Evolutionary conservation across 2,113 vertebrate genomes (phyloP).

Genomic region (Corydoras sp.): DNA sequence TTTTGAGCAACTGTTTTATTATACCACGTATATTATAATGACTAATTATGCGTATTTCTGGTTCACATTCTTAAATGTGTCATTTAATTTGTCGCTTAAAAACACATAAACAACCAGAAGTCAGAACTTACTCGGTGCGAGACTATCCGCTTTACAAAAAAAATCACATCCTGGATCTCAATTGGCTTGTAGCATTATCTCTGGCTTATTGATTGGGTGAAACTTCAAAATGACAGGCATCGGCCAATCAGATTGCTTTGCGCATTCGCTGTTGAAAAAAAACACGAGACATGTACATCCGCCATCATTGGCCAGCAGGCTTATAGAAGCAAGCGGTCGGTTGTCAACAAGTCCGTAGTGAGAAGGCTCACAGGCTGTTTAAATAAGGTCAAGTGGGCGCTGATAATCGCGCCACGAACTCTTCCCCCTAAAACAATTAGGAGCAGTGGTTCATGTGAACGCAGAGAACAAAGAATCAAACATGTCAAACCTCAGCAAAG

Average conservation of each 20-base stretch:
- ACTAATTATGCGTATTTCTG: no score
- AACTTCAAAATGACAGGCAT: background rate
- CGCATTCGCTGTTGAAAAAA: background rate
- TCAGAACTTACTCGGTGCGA: no score
- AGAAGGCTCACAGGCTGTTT: constrained; percentile 5
- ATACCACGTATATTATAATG: no score
- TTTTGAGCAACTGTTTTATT: no score
- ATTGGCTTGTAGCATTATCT: no score
- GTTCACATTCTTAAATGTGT: no score
- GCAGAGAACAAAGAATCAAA: constrained; percentile 59
- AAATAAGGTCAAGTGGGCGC: constrained; percentile 56
- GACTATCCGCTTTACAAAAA: no score
- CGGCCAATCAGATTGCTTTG: background rate
- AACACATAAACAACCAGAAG: no score
- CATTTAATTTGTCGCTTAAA: no score
- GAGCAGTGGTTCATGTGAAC: constrained; percentile 67
- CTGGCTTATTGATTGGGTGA: background rate
- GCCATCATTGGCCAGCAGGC: constrained; percentile 41
- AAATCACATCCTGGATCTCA: no score
- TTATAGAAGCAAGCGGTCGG: constrained; percentile 1
- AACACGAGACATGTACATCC: constrained; percentile 22
- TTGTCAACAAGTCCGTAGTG: constrained; percentile 46
- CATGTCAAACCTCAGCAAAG: constrained; percentile 97
- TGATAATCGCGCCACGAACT: constrained; percentile 51
- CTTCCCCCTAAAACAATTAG: constrained; percentile 47